These are phyloP conservation scores for Lumbricus terrestris DNA, from an alignment of 2,888 invertebrate genomes.

Conservation along the genomic window DNA sequence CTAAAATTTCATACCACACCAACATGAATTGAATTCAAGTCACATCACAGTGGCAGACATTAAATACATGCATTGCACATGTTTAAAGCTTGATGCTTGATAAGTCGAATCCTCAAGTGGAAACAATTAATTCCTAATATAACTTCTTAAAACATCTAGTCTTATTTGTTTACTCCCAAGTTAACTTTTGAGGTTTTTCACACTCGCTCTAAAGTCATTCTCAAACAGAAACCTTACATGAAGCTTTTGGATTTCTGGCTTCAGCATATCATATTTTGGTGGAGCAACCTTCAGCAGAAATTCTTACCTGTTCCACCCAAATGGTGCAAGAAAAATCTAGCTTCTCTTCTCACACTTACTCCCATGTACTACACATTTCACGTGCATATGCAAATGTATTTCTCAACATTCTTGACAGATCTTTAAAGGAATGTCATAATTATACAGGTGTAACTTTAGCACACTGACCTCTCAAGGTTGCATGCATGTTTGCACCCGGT, in stretches of 20 bases:
- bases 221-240: neutral
- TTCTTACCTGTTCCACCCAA: neutral
- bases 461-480: too few species aligned
- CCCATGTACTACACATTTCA: neutral
- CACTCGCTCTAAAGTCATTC: too few species aligned
- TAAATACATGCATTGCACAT: too few species aligned
- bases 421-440: neutral
- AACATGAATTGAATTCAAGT: neutral
- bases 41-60: too few species aligned
- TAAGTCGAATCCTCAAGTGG: too few species aligned
- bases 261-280: neutral
- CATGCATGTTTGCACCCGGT: too few species aligned
- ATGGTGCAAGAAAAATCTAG: neutral
- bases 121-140: too few species aligned
- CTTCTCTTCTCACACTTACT: neutral
- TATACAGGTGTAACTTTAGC: neutral
- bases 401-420: neutral
- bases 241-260: neutral
- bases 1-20: slow-evolving; percentile 36
- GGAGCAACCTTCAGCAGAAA: neutral
- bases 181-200: too few species aligned
- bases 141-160: too few species aligned
- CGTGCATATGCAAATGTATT: too few species aligned
- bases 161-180: too few species aligned
- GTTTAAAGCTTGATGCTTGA: too few species aligned